These are phyloP conservation scores for Falco columbarius DNA, from an alignment of 2,797 vertebrate species.

Conservation along the genomic window DNA sequence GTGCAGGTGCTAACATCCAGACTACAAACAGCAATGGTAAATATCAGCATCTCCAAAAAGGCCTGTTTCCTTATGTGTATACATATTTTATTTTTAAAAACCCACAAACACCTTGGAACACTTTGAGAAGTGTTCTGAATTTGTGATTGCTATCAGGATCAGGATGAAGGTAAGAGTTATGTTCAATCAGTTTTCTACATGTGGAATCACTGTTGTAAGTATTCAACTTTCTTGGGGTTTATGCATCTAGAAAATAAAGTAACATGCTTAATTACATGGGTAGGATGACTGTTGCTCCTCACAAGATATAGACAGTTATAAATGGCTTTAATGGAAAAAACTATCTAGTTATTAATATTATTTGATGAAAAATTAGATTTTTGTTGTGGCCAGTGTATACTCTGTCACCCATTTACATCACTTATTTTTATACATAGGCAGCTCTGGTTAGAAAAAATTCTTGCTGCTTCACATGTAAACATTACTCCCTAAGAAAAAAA, in stretches of 20 bases:
- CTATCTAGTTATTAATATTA: not conserved
- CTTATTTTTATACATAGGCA: not conserved
- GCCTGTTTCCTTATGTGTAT: not conserved
- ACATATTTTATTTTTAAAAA: not conserved
- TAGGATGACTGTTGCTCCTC: not conserved
- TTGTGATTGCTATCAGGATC: not conserved
- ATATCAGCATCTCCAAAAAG: not conserved
- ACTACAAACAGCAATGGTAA: slow-evolving; percentile 86
- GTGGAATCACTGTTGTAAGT: not conserved
- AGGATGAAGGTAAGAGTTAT: not conserved
- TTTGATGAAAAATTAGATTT: not conserved
- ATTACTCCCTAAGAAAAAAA: not conserved
- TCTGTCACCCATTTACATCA: not conserved
- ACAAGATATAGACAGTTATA: not conserved
- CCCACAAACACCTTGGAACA: not conserved
- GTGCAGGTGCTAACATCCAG: slow-evolving; percentile 82
- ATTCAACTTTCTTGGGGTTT: not conserved
- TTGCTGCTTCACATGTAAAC: not conserved
- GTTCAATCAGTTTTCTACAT: not conserved
- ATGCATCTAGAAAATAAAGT: not conserved
- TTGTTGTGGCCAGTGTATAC: not conserved
- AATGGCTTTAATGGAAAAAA: slow-evolving; percentile 7
- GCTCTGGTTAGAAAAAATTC: not conserved
- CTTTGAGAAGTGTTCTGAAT: not conserved
- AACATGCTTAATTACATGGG: not conserved